These are phyloP conservation scores for Caenorhabditis drosophilae DNA, from an alignment of 2,888 invertebrate genomes.

Conservation along the genomic window DNA sequence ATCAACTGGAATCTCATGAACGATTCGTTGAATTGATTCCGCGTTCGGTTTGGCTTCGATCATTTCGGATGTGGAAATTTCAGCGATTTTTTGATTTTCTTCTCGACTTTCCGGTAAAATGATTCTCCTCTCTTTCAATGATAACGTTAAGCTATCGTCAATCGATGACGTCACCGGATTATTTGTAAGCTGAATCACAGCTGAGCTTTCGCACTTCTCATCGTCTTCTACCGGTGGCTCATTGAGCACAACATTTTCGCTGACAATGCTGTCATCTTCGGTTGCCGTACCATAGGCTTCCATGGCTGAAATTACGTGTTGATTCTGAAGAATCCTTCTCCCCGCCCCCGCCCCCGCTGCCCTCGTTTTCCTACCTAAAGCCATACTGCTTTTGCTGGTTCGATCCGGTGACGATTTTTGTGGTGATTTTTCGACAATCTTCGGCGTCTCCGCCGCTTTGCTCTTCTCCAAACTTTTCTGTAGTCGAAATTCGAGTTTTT, in stretches of 20 bases:
- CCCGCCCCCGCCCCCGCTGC: background rate
- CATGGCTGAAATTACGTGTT: conserved; percentile 47
- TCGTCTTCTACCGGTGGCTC: conserved; percentile 4
- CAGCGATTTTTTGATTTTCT: conserved; percentile 1
- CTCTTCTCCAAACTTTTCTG: conserved; percentile 27
- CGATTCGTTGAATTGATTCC: conserved; percentile 27
- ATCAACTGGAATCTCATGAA: conserved; percentile 31
- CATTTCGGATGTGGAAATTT: conserved; percentile 22
- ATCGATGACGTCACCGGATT: background rate
- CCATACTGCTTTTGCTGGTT: conserved; percentile 22
- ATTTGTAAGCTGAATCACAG: background rate
- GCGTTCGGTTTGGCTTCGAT: conserved; percentile 14
- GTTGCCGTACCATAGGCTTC: conserved; percentile 58
- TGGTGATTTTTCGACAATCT: conserved; percentile 2
- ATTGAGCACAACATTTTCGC: conserved; percentile 10
- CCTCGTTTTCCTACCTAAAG: conserved; percentile 13
- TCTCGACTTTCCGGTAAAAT: background rate
- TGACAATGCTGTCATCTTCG: conserved; percentile 36
- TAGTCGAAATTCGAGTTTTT: conserved; percentile 40
- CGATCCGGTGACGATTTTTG: conserved; percentile 38
- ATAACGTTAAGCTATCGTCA: background rate
- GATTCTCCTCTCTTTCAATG: background rate
- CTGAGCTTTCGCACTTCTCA: background rate
- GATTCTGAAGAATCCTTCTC: background rate
- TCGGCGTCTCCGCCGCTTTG: conserved; percentile 12